Percentiles rank a stretch among this genome's conserved stretches.
These are phyloP conservation scores for Athalia rosae DNA, from an alignment of 2,888 invertebrate genomes.

Conservation along the genomic window DNA sequence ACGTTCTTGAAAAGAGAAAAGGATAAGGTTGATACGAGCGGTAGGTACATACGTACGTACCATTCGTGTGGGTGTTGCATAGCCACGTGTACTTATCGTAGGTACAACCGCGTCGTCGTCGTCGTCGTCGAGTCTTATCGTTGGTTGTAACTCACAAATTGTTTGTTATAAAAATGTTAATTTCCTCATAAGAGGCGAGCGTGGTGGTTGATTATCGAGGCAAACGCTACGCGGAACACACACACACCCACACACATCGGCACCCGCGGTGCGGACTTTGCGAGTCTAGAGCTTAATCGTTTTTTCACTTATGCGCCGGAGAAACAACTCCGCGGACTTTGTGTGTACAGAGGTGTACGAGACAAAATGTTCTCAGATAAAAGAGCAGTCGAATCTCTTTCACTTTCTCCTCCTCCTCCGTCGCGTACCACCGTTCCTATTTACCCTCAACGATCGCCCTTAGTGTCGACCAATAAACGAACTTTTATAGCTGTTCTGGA, in stretches of 20 bases:
- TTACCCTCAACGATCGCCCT: slow-evolving; percentile 39
- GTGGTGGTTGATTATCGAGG: slow-evolving; percentile 46
- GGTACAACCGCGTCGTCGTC: not conserved
- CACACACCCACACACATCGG: not conserved
- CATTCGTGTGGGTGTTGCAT: too few species aligned
- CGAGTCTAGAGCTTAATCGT: slow-evolving; percentile 50
- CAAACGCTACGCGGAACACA: not conserved
- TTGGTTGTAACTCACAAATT: slow-evolving; percentile 53
- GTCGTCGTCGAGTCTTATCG: slow-evolving; percentile 29
- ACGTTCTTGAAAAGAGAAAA: too few species aligned
- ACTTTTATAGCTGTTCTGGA: slow-evolving; percentile 52
- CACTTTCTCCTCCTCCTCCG: not conserved
- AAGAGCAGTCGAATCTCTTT: too few species aligned
- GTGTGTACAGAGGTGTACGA: not conserved
- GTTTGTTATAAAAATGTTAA: slow-evolving; percentile 65
- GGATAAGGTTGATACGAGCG: too few species aligned
- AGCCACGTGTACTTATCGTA: too few species aligned
- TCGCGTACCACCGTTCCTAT: slow-evolving; percentile 8
- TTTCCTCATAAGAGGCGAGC: slow-evolving; percentile 58
- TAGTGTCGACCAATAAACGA: slow-evolving; percentile 52
- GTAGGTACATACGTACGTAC: too few species aligned
- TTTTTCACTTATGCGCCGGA: slow-evolving; percentile 52
- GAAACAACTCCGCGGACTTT: slow-evolving; percentile 47
- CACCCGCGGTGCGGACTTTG: slow-evolving; percentile 44
- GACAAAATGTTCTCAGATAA: too few species aligned